Evolutionary conservation across 2,113 vertebrate genomes (phyloP), one percentile per base, ranked within the genome.

Genomic region (Vicugna pacos): DNA sequence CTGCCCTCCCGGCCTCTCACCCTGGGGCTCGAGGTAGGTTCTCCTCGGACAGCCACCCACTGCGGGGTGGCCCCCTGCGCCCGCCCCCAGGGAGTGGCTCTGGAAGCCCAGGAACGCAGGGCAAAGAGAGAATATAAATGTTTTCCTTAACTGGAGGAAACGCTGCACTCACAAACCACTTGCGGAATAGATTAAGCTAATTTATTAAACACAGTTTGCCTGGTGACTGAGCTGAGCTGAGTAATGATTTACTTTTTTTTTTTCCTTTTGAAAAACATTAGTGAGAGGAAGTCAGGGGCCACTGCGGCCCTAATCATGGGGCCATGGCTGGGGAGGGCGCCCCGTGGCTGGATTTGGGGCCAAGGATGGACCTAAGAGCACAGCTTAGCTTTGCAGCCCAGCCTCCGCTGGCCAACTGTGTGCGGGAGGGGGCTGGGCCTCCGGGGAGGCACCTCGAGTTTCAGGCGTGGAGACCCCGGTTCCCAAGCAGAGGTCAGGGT

Each of bases 151-250:
- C 98, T 32, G 35, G 98, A 99, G 99, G 99, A 99, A 99, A 98
- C 99, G 99, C 98, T 93, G 98, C 13, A 96, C 98, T 99, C 99
- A 98, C 99, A 99, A 99, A 99, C 99, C 99, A 99, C 99, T 99
- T 99, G 99, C 98, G 96, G 99, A 99, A 99, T 99, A 99, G 99
- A 99, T 99, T 99, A 99, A 98, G 98, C 98, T 99, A 98, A 99
- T 99, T 99, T 99, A 99, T 99, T 99, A 99, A 99, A 99, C 98
- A 98, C 99, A 99, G 98, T 99, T 99, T 99, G 99, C 99, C 98
- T 98, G 99, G 99, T 99, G 99, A 99, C 99, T 99, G 99, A 99
- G 98, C 98, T 98, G 99, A 99, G 98, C 98, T 98, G 99, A 99
- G 98, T 99, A 99, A 99, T 99, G 99, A 98, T 98, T 98, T 96